Percentiles rank a stretch among this genome's conserved stretches.
These are phyloP conservation scores for Marasmarcha lunaedactyla DNA, from an alignment of 2,888 invertebrate species.

Conservation along the genomic window DNA sequence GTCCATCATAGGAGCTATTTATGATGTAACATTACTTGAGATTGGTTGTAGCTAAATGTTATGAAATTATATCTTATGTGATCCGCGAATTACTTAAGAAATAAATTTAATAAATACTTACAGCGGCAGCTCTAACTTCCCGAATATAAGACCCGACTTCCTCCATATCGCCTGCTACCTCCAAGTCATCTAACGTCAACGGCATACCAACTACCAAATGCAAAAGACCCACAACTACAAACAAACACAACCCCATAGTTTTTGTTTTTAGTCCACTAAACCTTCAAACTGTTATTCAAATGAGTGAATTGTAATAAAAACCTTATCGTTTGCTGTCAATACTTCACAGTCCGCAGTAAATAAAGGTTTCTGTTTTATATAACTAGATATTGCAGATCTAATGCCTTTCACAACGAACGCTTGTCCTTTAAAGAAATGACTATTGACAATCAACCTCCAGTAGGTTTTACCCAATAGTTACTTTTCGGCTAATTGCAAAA, in stretches of 20 bases:
- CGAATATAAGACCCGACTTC: conserved; percentile 70
- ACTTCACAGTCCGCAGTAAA: conserved; percentile 31
- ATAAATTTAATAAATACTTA: too few species aligned
- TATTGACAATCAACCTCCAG: too few species aligned
- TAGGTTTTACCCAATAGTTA: too few species aligned
- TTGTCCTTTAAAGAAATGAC: background rate
- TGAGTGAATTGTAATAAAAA: too few species aligned
- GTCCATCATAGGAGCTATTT: too few species aligned
- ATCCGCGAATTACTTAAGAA: too few species aligned
- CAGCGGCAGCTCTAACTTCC: conserved; percentile 66
- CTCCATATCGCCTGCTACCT: conserved; percentile 58
- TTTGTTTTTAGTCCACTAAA: too few species aligned
- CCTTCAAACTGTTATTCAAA: too few species aligned
- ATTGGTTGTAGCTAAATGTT: too few species aligned
- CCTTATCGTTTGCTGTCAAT: background rate
- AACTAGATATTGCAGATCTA: conserved; percentile 39
- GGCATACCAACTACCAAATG: conserved; percentile 33
- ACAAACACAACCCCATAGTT: conserved; percentile 29
- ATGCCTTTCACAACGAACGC: conserved; percentile 40
- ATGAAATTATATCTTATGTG: too few species aligned
- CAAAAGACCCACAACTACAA: conserved; percentile 32
- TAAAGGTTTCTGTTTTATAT: conserved; percentile 51
- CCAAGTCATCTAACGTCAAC: conserved; percentile 38
- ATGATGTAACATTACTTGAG: too few species aligned
- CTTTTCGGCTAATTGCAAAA: too few species aligned